Conservation (phyloP, 35 echinoderm and acorn worm genomes). For the Amphiura filiformis region DNA sequence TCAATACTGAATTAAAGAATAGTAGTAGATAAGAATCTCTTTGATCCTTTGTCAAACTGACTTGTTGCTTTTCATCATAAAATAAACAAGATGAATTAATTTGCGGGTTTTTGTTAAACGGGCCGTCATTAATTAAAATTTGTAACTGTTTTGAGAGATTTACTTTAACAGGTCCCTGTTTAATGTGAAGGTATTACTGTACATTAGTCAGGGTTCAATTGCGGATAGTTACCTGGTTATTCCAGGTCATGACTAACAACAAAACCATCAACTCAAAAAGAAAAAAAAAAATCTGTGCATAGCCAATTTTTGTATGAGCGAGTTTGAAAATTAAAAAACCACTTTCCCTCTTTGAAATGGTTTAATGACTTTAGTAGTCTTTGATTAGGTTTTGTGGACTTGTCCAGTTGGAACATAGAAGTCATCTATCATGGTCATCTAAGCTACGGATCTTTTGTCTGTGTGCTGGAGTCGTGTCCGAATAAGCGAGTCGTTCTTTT, state of each 20-base stretch:
- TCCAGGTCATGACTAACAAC: no score
- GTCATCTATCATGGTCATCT: background rate
- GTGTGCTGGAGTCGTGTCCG: background rate
- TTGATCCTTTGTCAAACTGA: background rate
- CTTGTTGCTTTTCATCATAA: background rate
- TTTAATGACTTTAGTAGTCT: background rate
- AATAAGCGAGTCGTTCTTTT: background rate
- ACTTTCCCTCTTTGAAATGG: background rate
- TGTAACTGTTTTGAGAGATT: background rate
- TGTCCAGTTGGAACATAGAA: background rate
- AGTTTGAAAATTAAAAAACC: background rate
- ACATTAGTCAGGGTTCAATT: no score
- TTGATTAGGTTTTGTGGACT: background rate
- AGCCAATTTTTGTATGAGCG: no score
- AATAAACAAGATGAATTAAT: background rate
- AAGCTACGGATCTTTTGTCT: background rate
- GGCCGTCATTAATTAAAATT: background rate
- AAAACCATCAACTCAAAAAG: no score
- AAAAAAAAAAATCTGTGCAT: no score
- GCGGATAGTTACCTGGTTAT: no score
- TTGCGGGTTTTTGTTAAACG: background rate
- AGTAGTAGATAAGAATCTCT: background rate
- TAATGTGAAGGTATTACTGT: no score
- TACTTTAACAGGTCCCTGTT: no score
- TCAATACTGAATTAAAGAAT: background rate